Percentiles rank a stretch among this genome's conserved stretches.
phyloP scores from a whole-genome alignment of 2,888 invertebrate species.

The Anarsia innoxiella region DNA sequence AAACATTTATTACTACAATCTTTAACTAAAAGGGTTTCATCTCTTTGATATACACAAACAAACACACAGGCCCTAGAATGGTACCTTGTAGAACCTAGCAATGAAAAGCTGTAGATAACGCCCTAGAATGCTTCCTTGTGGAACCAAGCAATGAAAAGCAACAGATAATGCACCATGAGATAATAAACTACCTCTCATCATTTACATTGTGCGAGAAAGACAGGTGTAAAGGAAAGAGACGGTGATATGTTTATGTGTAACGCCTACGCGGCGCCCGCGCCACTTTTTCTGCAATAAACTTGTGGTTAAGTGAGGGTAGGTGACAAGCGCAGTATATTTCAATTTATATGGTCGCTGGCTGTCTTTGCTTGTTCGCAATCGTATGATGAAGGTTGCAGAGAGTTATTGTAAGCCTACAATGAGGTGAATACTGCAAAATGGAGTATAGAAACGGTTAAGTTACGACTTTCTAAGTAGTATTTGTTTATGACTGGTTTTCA shows the following conservation, averaged over 20 bases:
- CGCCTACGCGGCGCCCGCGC: conserved; percentile 49
- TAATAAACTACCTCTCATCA: conserved; percentile 54
- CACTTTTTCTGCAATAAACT: conserved; percentile 53
- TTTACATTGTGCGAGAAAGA: conserved; percentile 42
- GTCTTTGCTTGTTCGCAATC: conserved; percentile 2
- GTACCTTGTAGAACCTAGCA: too few relatives aligned
- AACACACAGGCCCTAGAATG: too few relatives aligned
- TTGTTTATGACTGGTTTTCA: too few relatives aligned
- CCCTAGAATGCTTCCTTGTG: too few relatives aligned
- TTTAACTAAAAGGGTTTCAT: too few relatives aligned
- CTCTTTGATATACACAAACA: too few relatives aligned
- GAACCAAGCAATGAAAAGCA: conserved; percentile 7
- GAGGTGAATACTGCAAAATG: background rate
- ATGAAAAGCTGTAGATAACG: background rate
- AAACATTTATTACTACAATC: too few relatives aligned
- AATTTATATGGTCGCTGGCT: conserved; percentile 23
- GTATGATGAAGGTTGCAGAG: conserved; percentile 6
- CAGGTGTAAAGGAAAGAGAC: conserved; percentile 28
- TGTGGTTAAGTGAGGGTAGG: conserved; percentile 31
- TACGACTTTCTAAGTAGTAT: too few relatives aligned
- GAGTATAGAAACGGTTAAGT: too few relatives aligned
- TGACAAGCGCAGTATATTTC: conserved; percentile 34
- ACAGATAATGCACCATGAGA: conserved; percentile 33
- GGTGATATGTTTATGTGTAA: conserved; percentile 37
- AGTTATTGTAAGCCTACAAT: conserved; percentile 3